Base-by-base conservation (phyloP, 2,888 invertebrate species). In the Notodonta dromedarius region DNA sequence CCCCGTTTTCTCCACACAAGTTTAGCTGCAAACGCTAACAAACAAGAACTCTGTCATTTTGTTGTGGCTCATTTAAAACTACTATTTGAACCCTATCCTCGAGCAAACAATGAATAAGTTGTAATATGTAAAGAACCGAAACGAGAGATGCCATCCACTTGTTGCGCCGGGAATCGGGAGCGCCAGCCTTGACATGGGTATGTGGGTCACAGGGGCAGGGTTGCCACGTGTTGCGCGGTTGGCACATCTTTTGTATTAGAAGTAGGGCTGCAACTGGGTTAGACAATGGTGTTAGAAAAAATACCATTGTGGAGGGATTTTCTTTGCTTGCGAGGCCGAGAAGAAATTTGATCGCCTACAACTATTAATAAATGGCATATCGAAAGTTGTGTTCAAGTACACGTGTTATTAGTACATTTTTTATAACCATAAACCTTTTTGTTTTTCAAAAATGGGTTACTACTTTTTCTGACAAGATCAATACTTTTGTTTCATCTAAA, bases 121-220 rank as follows among this genome's bases (percentile, higher is more conserved):
- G 11, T n/a, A 50, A 35, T 14, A 6, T 50, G 13, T 6, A 13
- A 35, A 32, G 52, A 52, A 52, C 16, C 51, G 11, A 51, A 24
- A 24, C 52, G 6, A 52, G 52, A 32, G 52, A 32, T 52, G 32
- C 7, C 52, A 52, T 12, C 24, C 52, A 52, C 52, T 32, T 52
- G 52, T 52, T 32, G 52, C 51, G 51, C 50, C 8, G 14, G 24
- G 32, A 13, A 52, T 32, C 32, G 24, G 32, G 52, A 52, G 52
- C 52, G 11, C 11, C 52, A 32, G 32, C 52, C 52, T 52, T 52
- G 52, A 52, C 52, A 52, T 32, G 16, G 32, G 52, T 35, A 52
- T 52, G 13, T 52, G 52, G 52, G 52, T 52, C 52, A 52, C 32
- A 12, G 52, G 52, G 52, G 52, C 52, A 52, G 52, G 52, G 52